Conservation (phyloP, 1,140 invertebrate species). For the Eupeodes corollae region DNA sequence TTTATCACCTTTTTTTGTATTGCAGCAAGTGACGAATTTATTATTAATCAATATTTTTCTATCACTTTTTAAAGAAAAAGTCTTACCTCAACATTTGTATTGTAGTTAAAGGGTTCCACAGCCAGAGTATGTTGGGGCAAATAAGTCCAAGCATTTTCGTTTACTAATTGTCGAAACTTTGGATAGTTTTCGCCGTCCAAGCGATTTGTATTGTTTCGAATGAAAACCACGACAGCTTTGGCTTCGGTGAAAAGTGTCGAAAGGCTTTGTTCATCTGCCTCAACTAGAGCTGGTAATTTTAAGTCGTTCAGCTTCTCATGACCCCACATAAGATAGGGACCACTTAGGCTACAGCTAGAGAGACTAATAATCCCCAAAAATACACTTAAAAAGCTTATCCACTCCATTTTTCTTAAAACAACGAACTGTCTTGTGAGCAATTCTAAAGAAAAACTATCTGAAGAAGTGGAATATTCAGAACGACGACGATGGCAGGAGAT, state of each 20-base stretch:
- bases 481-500: too few relatives aligned
- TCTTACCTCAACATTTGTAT: slow-evolving; percentile 30
- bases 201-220: slow-evolving; percentile 25
- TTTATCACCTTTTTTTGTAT: slow-evolving; percentile 39
- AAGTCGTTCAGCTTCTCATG: slow-evolving; percentile 38
- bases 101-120: slow-evolving; percentile 42
- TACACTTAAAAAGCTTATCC: too few relatives aligned
- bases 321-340: slow-evolving; percentile 47
- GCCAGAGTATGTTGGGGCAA: slow-evolving; percentile 43
- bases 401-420: too few relatives aligned
- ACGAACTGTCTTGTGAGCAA: too few relatives aligned
- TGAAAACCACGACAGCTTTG: slow-evolving; percentile 30
- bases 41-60: too few relatives aligned
- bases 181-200: slow-evolving; percentile 28
- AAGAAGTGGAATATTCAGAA: too few relatives aligned
- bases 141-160: slow-evolving; percentile 36
- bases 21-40: neutral
- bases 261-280: slow-evolving; percentile 39
- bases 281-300: slow-evolving; percentile 39
- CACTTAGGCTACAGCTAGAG: slow-evolving; percentile 27
- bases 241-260: slow-evolving; percentile 32
- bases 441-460: too few relatives aligned
- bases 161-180: slow-evolving; percentile 28
- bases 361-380: neutral
- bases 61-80: neutral